phyloP scores from a whole-genome alignment of 2,888 invertebrate species.

The Lithophane semibrunnea region DNA sequence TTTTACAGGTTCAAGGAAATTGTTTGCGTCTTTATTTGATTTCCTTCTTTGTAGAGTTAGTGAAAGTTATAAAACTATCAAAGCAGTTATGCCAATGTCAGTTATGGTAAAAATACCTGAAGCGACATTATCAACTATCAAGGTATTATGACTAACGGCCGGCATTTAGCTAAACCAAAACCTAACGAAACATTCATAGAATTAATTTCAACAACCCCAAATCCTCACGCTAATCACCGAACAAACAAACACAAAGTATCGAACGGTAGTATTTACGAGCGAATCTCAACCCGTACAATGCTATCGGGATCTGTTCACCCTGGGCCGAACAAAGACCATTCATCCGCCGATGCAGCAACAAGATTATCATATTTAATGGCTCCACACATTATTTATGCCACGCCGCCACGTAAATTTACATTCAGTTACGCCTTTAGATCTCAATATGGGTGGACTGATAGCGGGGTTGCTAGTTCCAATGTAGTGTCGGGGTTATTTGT shows the following conservation, averaged over 20 bases:
- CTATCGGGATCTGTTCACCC: constrained; percentile 70
- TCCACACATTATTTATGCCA: constrained; percentile 72
- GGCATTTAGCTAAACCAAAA: not conserved
- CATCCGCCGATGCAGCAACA: constrained; percentile 74
- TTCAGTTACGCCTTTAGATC: constrained; percentile 84
- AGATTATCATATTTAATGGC: constrained; percentile 83
- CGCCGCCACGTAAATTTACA: constrained; percentile 80
- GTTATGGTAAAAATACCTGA: not conserved
- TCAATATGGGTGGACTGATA: constrained; percentile 81
- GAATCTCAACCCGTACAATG: constrained; percentile 69
- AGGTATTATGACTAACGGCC: not conserved
- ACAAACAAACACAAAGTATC: constrained; percentile 61
- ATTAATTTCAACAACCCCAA: constrained; percentile 42
- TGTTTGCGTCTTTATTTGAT: not conserved
- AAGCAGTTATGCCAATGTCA: not conserved
- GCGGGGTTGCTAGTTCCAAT: constrained; percentile 69
- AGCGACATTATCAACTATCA: not conserved
- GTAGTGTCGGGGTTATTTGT: constrained; percentile 60
- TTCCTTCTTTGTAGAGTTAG: not conserved
- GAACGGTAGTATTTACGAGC: constrained; percentile 64
- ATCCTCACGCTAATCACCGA: constrained; percentile 56
- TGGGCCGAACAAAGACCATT: constrained; percentile 77
- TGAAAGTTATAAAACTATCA: constrained; percentile 1
- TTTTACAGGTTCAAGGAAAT: not conserved
- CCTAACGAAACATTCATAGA: not conserved